phyloP scores from a whole-genome alignment of 2,113 vertebrate species.

The Platysternon megacephalum region DNA sequence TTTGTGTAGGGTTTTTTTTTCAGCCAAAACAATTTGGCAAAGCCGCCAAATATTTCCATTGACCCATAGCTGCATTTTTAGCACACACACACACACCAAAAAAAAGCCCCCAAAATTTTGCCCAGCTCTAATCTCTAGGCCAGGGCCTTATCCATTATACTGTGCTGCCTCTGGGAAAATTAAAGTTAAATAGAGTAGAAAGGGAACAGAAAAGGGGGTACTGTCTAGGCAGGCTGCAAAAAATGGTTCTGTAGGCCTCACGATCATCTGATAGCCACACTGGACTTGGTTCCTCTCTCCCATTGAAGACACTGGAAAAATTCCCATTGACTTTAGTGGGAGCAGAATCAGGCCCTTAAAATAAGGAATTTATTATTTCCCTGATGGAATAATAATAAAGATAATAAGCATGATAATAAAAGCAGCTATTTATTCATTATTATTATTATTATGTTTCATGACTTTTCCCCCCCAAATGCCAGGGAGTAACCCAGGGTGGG shows the following conservation, averaged over 20 bases:
- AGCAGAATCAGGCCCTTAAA: not conserved
- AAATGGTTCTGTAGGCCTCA: not conserved
- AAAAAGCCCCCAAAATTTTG: not conserved
- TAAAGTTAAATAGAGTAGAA: not conserved
- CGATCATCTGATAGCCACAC: no score
- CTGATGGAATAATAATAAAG: not conserved
- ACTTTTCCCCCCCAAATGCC: not conserved
- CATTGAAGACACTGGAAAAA: not conserved
- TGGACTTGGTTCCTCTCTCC: not conserved
- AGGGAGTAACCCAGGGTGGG: not conserved
- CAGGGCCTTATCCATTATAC: not conserved
- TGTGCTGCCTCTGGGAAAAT: not conserved
- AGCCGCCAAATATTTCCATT: not conserved
- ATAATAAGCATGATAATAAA: not conserved
- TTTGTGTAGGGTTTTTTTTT: not conserved
- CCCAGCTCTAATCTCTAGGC: not conserved
- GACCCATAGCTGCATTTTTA: not conserved
- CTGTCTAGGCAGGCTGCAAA: not conserved
- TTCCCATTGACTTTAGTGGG: not conserved
- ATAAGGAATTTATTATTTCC: not conserved
- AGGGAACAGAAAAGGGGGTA: not conserved
- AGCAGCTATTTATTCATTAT: not conserved
- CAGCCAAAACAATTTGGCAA: not conserved
- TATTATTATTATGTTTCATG: no score
- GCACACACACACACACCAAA: not conserved